Evolutionary conservation across 2,113 vertebrate genomes (phyloP).

Genomic region (Calidris pugnax): DNA sequence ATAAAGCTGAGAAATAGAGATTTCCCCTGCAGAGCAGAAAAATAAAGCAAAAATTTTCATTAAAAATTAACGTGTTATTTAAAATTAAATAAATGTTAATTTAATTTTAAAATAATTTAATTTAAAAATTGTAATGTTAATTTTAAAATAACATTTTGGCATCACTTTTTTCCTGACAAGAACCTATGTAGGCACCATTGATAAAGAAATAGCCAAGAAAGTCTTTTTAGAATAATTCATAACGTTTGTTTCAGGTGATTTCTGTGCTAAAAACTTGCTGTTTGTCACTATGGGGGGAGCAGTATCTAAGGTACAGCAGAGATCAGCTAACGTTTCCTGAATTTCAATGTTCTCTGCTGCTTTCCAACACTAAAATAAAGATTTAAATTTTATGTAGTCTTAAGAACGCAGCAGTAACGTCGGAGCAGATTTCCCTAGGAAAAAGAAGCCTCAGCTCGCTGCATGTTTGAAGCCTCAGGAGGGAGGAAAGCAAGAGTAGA

Average conservation of each 20-base stretch:
- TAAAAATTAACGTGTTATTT: not conserved
- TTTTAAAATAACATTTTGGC: not conserved
- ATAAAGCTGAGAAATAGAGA: not conserved
- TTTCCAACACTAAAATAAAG: not conserved
- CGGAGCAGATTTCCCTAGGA: not conserved
- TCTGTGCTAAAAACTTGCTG: conserved; percentile 7
- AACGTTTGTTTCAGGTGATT: not conserved
- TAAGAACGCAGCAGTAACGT: not conserved
- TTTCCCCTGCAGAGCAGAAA: not conserved
- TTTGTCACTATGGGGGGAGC: not conserved
- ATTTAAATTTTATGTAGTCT: not conserved
- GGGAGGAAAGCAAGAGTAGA: not conserved
- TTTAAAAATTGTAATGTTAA: not conserved
- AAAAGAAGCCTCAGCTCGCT: not conserved
- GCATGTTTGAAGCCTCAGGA: not conserved
- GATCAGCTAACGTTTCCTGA: not conserved
- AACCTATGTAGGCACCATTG: not conserved
- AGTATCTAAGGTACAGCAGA: not conserved
- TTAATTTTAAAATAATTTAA: not conserved
- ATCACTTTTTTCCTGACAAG: not conserved
- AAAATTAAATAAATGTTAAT: not conserved
- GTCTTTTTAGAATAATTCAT: not conserved
- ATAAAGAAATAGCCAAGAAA: not conserved
- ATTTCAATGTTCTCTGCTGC: not conserved
- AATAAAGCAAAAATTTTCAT: not conserved